Base-by-base conservation (phyloP, 2,113 vertebrate genomes). In the Chlamydotis undulata region DNA sequence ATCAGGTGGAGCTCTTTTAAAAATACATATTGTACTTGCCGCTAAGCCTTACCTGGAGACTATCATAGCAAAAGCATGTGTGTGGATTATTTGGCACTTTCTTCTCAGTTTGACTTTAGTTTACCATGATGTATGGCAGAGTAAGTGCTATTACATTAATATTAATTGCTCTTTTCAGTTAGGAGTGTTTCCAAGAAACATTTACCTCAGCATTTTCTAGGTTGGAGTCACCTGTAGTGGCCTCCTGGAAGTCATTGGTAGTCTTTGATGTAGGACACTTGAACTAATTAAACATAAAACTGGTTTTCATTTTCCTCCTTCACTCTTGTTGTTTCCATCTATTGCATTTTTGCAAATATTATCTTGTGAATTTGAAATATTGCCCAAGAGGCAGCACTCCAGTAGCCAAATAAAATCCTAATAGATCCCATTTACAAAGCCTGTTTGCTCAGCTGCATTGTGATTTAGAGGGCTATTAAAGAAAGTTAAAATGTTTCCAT, bases 41-140 rank as follows among this genome's bases (percentile, higher is more conserved):
- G 92, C 97, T 97, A 98, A 98, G 98, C 98, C 98, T 98, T 98
- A 98, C 95, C 96, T 97, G 97, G 97, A 98, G 97, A 98, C 95
- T 94, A 97, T 96, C 97, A 95, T 96, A 97, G 96, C 83, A 97
- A 96, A 97, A 96, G 97, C 97, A 97, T 96, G 94, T 96, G 67
- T 68, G 67, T 97, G 97, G 92, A 93, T 97, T 97, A 68, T 92
- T 96, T 97, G 93, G 97, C 97, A 98, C 97, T 98, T 98, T 98
- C 96, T 97, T 97, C 93, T 97, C 93, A 65, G 88, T 98, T 97
- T 96, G 89, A 82, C 53, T 93, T 95, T 85, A 90, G 83, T 97
- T 97, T 91, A 75, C 63, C 63, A 52, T 88, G 80, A 96, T 92
- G 80, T 96, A 77, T 91, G 81, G 89, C 93, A 95, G 90, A 97